These are phyloP conservation scores for Cyanoderma ruficeps DNA, from an alignment of 2,113 vertebrate genomes.

Conservation along the genomic window DNA sequence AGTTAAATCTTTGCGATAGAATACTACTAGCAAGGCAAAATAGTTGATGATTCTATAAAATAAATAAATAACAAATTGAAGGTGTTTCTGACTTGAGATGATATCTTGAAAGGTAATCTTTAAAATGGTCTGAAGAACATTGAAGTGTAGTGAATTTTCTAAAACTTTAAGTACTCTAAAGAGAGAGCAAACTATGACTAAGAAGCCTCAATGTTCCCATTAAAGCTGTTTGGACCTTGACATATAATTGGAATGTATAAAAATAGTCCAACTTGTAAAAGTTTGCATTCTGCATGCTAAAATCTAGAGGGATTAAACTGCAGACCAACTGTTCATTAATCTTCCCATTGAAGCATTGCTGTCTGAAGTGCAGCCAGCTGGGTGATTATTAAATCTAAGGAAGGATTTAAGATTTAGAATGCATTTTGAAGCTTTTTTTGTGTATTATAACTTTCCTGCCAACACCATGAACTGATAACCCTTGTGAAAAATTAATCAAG, in stretches of 20 bases:
- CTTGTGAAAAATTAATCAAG: conserved; percentile 37
- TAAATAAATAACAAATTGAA: background rate
- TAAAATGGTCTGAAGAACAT: background rate
- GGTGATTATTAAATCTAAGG: conserved; percentile 55
- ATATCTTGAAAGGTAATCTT: background rate
- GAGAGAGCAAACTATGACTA: conserved; percentile 10
- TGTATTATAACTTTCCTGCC: conserved; percentile 13
- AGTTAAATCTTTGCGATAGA: background rate
- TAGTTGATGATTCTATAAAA: background rate
- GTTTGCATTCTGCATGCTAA: conserved; percentile 46
- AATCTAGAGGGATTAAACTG: conserved; percentile 56
- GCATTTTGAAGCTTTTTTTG: conserved; percentile 42
- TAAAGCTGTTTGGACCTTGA: conserved; percentile 45
- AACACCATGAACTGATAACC: conserved; percentile 6
- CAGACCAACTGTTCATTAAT: conserved; percentile 57
- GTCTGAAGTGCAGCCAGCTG: conserved; percentile 49
- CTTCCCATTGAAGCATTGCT: conserved; percentile 43
- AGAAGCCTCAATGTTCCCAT: conserved; percentile 39
- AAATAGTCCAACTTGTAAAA: conserved; percentile 46
- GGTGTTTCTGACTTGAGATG: background rate
- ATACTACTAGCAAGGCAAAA: background rate
- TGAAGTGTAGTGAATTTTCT: conserved; percentile 11
- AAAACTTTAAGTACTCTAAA: background rate
- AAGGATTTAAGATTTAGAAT: conserved; percentile 54
- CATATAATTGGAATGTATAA: conserved; percentile 56